A percentile compares a stretch with the other conserved stretches of the same genome.
Conservation (phyloP, 2,797 vertebrate genomes). For the Myripristis murdjan region DNA sequence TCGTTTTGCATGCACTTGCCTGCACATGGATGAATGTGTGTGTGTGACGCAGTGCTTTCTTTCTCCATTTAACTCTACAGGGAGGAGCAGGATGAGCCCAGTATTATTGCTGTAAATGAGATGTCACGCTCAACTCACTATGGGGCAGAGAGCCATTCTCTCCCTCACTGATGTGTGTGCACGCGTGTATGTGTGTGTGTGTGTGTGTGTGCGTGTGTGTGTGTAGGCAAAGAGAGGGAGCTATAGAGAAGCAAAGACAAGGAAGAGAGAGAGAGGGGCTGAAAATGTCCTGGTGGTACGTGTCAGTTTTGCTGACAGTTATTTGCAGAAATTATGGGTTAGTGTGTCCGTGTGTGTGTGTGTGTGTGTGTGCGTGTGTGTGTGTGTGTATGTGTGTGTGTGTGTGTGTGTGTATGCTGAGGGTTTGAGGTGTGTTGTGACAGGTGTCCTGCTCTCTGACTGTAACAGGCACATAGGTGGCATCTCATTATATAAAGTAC, state of each 20-base stretch:
- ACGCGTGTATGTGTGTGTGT: no score
- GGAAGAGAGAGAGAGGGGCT: neutral
- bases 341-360: constrained; percentile 7
- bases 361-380: neutral
- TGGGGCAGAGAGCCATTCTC: constrained; percentile 36
- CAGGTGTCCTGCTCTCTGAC: constrained; percentile 70
- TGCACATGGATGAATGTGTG: neutral
- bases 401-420: constrained; percentile 34
- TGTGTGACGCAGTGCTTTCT: constrained; percentile 28
- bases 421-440: constrained; percentile 63
- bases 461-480: constrained; percentile 59
- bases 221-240: constrained; percentile 37
- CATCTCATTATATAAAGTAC: constrained; percentile 59
- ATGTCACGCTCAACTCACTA: constrained; percentile 62
- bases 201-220: constrained; percentile 39
- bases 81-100: constrained; percentile 46
- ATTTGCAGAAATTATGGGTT: constrained; percentile 68
- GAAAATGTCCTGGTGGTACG: neutral
- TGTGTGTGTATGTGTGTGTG: neutral
- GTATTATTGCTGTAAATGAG: constrained; percentile 63
- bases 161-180: constrained; percentile 57
- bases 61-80: constrained; percentile 35
- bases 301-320: constrained; percentile 70
- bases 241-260: no score
- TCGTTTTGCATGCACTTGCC: neutral